phyloP scores from a whole-genome alignment of 2,797 vertebrate species.

The Phataginus tricuspis region DNA sequence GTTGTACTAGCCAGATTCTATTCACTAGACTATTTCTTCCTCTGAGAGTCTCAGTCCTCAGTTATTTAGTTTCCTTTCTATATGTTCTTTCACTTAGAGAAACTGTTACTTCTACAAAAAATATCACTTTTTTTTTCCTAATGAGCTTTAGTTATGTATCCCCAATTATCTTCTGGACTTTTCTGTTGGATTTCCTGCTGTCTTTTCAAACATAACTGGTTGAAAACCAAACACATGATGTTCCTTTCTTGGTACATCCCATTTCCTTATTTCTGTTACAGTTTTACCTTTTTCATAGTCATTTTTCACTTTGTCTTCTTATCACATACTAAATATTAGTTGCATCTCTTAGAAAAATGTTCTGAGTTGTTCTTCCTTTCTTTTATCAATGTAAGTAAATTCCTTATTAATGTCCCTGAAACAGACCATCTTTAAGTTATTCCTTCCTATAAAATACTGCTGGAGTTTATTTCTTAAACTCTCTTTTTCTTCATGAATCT shows the following conservation, averaged over 20 bases:
- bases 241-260: not conserved
- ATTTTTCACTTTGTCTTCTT: not conserved
- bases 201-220: not conserved
- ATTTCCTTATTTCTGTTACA: not conserved
- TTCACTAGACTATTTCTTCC: not conserved
- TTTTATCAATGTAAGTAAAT: not conserved
- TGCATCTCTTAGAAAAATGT: not conserved
- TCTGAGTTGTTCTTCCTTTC: not conserved
- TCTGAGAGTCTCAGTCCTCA: not conserved
- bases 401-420: not conserved
- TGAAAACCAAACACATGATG: not conserved
- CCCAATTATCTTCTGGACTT: not conserved
- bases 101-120: not conserved
- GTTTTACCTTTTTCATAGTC: not conserved
- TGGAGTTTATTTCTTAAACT: conserved; percentile 14
- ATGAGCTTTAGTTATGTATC: not conserved
- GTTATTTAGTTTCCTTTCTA: not conserved
- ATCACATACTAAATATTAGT: not conserved
- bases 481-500: not conserved
- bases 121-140: not conserved
- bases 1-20: not conserved
- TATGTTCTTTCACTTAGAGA: not conserved
- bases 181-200: not conserved
- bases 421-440: not conserved
- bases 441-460: not conserved